Evolutionary conservation across 2,113 vertebrate species (phyloP).

Genomic region (Malurus melanocephalus): DNA sequence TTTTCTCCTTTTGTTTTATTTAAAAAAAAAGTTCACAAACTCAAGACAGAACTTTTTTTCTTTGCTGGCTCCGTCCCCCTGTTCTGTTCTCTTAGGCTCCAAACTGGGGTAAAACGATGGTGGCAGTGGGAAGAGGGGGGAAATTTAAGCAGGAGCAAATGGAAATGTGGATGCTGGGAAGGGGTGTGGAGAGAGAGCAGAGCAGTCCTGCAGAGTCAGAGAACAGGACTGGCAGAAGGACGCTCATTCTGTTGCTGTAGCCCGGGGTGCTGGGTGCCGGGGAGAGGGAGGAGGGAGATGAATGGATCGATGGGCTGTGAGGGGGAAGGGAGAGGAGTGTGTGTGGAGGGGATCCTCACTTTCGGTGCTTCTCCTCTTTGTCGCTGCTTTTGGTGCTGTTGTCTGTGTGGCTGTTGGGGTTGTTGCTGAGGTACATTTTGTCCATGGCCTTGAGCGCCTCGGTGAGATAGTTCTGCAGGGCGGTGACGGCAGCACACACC

Average conservation of each 20-base stretch:
- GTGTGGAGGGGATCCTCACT: constrained; percentile 77
- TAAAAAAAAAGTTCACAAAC: constrained; percentile 83
- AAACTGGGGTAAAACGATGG: constrained; percentile 28
- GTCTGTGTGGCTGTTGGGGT: constrained; percentile 96
- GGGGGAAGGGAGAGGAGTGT: constrained; percentile 2
- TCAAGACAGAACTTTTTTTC: constrained; percentile 75
- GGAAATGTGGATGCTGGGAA: constrained; percentile 15
- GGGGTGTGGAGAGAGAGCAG: constrained; percentile 25
- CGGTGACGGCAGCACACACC: constrained; percentile 94
- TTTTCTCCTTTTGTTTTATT: constrained; percentile 52
- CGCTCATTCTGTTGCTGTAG: constrained; percentile 62
- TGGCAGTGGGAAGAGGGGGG: background rate
- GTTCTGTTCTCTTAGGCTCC: constrained; percentile 74
- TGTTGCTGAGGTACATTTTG: constrained; percentile 99
- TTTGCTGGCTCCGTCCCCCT: constrained; percentile 77
- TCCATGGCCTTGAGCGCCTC: constrained; percentile 99
- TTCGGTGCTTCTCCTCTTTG: constrained; percentile 99
- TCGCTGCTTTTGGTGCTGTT: constrained; percentile 94
- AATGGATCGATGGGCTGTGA: constrained; percentile 37
- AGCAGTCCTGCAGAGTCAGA: constrained; percentile 72
- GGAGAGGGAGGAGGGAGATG: constrained; percentile 15
- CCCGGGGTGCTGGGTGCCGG: constrained; percentile 45
- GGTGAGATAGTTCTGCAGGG: constrained; percentile 99
- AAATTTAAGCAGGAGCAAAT: constrained; percentile 15
- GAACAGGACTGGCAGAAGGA: constrained; percentile 76